Conservation (phyloP, 2,888 invertebrate species). For the Nasonovia ribisnigri region DNA sequence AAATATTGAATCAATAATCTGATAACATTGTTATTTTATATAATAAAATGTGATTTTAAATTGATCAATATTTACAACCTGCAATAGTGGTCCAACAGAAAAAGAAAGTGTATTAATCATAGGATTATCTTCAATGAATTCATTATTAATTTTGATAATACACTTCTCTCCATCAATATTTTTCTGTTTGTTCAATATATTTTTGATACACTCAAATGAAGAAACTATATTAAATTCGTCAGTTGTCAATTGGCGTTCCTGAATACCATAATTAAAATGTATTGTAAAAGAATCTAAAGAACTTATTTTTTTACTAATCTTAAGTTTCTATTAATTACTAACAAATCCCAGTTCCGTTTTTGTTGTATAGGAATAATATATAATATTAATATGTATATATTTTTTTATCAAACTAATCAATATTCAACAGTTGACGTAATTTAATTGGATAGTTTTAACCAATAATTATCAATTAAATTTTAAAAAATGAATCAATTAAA, state of each 20-base stretch:
- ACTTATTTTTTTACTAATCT: background rate
- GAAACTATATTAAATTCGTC: slow-evolving; percentile 16
- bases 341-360: background rate
- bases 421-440: background rate
- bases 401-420: background rate
- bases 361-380: too few relatives aligned
- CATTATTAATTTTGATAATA: background rate
- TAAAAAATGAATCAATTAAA: background rate
- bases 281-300: background rate
- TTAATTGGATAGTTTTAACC: background rate
- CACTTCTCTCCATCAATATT: background rate
- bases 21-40: background rate
- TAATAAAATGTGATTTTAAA: background rate
- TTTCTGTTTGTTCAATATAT: background rate
- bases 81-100: slow-evolving; percentile 20
- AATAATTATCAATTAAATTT: background rate
- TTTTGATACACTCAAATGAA: background rate
- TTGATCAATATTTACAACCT: background rate
- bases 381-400: too few relatives aligned
- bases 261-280: background rate
- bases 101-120: background rate
- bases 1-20: slow-evolving; percentile 48
- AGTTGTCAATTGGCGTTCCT: slow-evolving; percentile 14
- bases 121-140: background rate
- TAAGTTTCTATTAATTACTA: background rate